phyloP scores from a whole-genome alignment of 2,797 vertebrate genomes.

The Botia almorhae region DNA sequence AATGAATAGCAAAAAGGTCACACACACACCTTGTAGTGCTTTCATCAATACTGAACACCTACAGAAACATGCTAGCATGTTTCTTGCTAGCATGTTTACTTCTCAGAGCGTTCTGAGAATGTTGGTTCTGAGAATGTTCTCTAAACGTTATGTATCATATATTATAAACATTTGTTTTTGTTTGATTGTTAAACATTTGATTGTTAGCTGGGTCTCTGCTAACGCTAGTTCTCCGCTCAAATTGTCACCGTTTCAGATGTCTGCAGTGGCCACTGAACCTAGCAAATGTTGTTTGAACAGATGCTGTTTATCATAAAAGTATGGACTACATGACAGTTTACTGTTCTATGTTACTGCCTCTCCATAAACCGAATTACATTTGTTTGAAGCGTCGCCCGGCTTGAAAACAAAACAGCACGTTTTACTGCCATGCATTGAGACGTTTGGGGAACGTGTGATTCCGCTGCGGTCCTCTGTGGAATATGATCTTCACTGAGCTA shows the following conservation, averaged over 20 bases:
- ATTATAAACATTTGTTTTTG: too few species aligned
- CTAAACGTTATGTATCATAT: too few species aligned
- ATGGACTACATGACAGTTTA: neutral
- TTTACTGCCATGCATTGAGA: slow-evolving; percentile 10
- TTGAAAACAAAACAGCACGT: neutral
- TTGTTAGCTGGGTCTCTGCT: neutral
- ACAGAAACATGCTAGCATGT: neutral
- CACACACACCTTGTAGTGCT: neutral
- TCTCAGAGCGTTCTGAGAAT: too few species aligned
- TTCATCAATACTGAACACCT: slow-evolving; percentile 18
- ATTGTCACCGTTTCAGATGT: neutral
- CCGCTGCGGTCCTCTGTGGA: slow-evolving; percentile 26
- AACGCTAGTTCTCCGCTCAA: neutral
- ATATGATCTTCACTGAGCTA: slow-evolving; percentile 24
- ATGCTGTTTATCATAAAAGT: slow-evolving; percentile 25
- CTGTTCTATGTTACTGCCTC: slow-evolving; percentile 1
- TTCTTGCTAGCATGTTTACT: too few species aligned
- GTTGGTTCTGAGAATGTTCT: too few species aligned
- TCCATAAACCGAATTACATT: slow-evolving; percentile 4
- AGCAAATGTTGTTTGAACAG: slow-evolving; percentile 12
- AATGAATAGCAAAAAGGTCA: slow-evolving; percentile 40
- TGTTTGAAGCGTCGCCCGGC: neutral
- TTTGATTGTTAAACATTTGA: too few species aligned
- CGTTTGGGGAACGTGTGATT: slow-evolving; percentile 4
- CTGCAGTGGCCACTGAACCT: neutral